Conservation (phyloP, 1,140 invertebrate genomes). For the Samia ricini region DNA sequence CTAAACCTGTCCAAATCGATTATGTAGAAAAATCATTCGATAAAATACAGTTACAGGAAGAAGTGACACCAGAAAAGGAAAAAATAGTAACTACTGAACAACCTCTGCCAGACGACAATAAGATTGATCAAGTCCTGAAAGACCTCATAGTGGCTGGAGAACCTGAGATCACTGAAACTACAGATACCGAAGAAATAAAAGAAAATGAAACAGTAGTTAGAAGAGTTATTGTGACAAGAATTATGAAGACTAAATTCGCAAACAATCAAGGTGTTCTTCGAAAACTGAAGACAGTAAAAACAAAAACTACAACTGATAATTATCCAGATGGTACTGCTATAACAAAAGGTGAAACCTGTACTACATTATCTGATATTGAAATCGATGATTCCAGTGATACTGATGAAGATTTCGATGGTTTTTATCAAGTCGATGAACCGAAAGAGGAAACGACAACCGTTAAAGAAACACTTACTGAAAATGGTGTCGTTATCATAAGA, state of each 20-base stretch:
- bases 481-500: slow-evolving; percentile 50
- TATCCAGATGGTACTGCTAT: slow-evolving; percentile 54
- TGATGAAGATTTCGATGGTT: slow-evolving; percentile 50
- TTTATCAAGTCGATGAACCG: slow-evolving; percentile 44
- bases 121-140: slow-evolving; percentile 39
- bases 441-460: slow-evolving; percentile 44
- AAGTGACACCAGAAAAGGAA: background rate
- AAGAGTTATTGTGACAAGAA: slow-evolving; percentile 41
- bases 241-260: slow-evolving; percentile 42
- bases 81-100: slow-evolving; percentile 12
- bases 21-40: too few relatives aligned
- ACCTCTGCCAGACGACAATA: slow-evolving; percentile 24
- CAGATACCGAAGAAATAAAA: slow-evolving; percentile 33
- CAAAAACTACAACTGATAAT: slow-evolving; percentile 50
- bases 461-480: slow-evolving; percentile 44
- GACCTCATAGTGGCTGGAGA: slow-evolving; percentile 31
- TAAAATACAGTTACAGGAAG: background rate
- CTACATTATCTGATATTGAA: slow-evolving; percentile 36
- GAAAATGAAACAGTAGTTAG: slow-evolving; percentile 41
- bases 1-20: too few relatives aligned
- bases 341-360: slow-evolving; percentile 39
- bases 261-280: slow-evolving; percentile 35
- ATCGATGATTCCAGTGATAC: slow-evolving; percentile 29
- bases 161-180: slow-evolving; percentile 42
- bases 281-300: slow-evolving; percentile 59